A percentile compares a stretch with the other conserved stretches of the same genome.
Evolutionary conservation across 2,888 invertebrate genomes (phyloP).

Genomic region (Hydroisotoma schaefferi): DNA sequence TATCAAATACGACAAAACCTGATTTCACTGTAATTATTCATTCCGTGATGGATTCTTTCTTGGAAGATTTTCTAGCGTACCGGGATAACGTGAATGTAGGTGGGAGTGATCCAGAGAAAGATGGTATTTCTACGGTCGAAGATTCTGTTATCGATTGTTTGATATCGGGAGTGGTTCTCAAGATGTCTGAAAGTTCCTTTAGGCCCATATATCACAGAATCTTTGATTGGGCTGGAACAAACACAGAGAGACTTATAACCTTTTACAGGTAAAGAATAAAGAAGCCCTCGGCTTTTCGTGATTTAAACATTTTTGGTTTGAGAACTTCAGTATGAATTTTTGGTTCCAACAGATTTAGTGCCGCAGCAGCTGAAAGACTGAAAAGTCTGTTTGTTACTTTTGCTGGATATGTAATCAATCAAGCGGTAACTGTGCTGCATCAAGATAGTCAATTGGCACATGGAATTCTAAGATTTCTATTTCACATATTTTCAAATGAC

Average conservation of each 20-base stretch:
- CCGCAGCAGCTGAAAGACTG: slow-evolving; percentile 72
- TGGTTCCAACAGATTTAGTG: slow-evolving; percentile 60
- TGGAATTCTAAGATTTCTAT: slow-evolving; percentile 70
- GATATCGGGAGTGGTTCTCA: slow-evolving; percentile 70
- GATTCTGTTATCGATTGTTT: slow-evolving; percentile 70
- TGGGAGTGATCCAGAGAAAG: slow-evolving; percentile 20
- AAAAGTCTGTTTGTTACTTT: slow-evolving; percentile 88
- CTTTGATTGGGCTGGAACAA: slow-evolving; percentile 74
- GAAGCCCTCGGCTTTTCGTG: not conserved
- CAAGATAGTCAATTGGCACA: slow-evolving; percentile 64
- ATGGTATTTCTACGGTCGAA: slow-evolving; percentile 64
- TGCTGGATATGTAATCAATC: slow-evolving; percentile 77
- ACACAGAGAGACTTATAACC: slow-evolving; percentile 67
- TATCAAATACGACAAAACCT: slow-evolving; percentile 61
- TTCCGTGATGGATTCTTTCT: slow-evolving; percentile 70
- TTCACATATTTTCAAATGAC: slow-evolving; percentile 75
- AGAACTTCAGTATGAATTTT: not conserved
- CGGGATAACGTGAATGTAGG: slow-evolving; percentile 30
- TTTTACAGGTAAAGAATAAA: slow-evolving; percentile 65
- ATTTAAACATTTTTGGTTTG: not conserved
- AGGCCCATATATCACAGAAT: slow-evolving; percentile 81
- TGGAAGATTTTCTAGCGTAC: slow-evolving; percentile 56
- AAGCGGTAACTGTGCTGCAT: slow-evolving; percentile 67
- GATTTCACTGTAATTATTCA: slow-evolving; percentile 65
- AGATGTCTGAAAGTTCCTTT: slow-evolving; percentile 84